These are phyloP conservation scores for Brachylomia viminalis DNA, from an alignment of 2,888 invertebrate genomes.

Conservation along the genomic window DNA sequence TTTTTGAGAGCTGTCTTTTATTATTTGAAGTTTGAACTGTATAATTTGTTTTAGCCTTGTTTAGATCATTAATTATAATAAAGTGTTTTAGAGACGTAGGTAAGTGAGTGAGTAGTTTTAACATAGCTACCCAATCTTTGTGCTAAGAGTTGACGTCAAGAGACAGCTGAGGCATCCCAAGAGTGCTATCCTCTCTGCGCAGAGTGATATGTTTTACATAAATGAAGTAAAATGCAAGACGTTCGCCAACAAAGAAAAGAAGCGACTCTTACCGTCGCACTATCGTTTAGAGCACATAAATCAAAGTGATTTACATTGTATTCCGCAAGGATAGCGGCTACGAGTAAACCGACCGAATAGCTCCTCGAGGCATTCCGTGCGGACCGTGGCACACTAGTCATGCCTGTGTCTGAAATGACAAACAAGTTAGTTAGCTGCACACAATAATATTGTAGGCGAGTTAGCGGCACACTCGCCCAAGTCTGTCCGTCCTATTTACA, in stretches of 20 bases:
- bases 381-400: slow-evolving; percentile 67
- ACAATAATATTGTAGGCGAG: slow-evolving; percentile 79
- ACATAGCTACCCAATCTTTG: background rate
- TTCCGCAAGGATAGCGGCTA: slow-evolving; percentile 51
- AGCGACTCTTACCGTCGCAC: slow-evolving; percentile 30
- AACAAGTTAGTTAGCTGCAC: slow-evolving; percentile 78
- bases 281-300: slow-evolving; percentile 52
- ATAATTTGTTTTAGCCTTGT: background rate
- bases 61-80: background rate
- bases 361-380: slow-evolving; percentile 68
- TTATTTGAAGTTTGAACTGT: background rate
- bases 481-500: slow-evolving; percentile 78
- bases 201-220: slow-evolving; percentile 26
- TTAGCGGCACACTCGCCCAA: slow-evolving; percentile 71
- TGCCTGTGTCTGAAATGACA: slow-evolving; percentile 74
- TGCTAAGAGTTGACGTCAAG: background rate
- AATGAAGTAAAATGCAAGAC: slow-evolving; percentile 46
- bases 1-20: slow-evolving; percentile 42
- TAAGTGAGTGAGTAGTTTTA: slow-evolving; percentile 15
- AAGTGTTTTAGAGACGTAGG: background rate
- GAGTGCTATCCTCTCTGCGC: slow-evolving; percentile 2
- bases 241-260: slow-evolving; percentile 24
- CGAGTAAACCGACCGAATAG: slow-evolving; percentile 64
- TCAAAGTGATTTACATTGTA: slow-evolving; percentile 63
- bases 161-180: background rate